Evolutionary conservation across 1,140 invertebrate genomes (phyloP).

Genomic region (Lordiphosa mommai): DNA sequence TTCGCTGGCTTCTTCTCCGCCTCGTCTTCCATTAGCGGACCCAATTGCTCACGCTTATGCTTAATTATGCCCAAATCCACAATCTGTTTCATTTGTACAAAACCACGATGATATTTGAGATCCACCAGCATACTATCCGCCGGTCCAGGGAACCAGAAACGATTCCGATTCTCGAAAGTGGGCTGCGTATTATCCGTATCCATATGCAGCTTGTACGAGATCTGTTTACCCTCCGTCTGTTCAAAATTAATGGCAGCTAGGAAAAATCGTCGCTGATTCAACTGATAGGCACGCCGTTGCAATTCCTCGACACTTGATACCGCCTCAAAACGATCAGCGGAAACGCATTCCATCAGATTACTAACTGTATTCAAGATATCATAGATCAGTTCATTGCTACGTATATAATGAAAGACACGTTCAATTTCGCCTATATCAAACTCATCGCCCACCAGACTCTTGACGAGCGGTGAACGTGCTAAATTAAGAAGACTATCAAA

Average conservation of each 20-base stretch:
- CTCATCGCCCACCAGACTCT: conserved; percentile 60
- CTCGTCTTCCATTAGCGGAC: conserved; percentile 14
- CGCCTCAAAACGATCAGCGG: conserved; percentile 82
- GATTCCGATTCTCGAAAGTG: conserved; percentile 82
- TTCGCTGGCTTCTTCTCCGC: neutral
- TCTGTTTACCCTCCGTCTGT: conserved; percentile 51
- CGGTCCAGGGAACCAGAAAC: conserved; percentile 85
- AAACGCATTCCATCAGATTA: conserved; percentile 83
- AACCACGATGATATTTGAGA: conserved; percentile 85
- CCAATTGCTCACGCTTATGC: conserved; percentile 54
- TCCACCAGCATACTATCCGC: conserved; percentile 83
- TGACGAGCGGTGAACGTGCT: conserved; percentile 72
- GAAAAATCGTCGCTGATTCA: conserved; percentile 79
- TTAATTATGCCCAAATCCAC: conserved; percentile 84
- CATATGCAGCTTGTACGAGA: conserved; percentile 84
- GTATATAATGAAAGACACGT: conserved; percentile 41
- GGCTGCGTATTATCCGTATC: conserved; percentile 85
- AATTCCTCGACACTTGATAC: conserved; percentile 81
- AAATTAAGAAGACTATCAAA: conserved; percentile 65
- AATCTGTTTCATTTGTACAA: conserved; percentile 85
- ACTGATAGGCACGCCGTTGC: conserved; percentile 80
- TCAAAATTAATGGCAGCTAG: conserved; percentile 69
- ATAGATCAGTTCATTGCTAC: conserved; percentile 58
- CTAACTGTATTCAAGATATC: conserved; percentile 74
- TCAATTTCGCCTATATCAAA: conserved; percentile 67